Conservation (phyloP, 2,113 vertebrate genomes). For the Corythoichthys intestinalis region DNA sequence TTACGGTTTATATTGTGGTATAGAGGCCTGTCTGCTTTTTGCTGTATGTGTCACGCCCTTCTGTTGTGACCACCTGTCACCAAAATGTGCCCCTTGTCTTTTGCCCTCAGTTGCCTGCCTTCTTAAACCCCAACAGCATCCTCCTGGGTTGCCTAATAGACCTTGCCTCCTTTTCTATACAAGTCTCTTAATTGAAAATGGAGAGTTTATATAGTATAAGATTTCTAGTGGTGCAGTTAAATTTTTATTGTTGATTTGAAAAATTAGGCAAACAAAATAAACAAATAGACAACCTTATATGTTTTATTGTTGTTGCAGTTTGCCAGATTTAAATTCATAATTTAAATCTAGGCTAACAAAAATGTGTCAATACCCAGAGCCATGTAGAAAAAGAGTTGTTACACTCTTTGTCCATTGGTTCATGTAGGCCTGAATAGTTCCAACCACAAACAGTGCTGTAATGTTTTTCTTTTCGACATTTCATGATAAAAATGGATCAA, state of each 20-base stretch:
- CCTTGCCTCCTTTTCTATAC: slow-evolving; percentile 38
- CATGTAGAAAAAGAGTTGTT: neutral
- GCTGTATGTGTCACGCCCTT: slow-evolving; percentile 58
- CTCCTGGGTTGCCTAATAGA: slow-evolving; percentile 42
- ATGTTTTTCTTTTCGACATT: too few relatives aligned
- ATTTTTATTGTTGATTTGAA: slow-evolving; percentile 12
- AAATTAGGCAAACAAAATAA: slow-evolving; percentile 54
- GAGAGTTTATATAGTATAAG: slow-evolving; percentile 2
- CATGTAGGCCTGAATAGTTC: too few relatives aligned
- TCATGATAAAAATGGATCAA: too few relatives aligned
- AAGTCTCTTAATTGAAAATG: slow-evolving; percentile 61
- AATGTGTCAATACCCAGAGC: neutral
- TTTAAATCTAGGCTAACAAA: neutral
- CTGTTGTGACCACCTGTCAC: slow-evolving; percentile 37
- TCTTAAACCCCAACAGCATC: slow-evolving; percentile 30
- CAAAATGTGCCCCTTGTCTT: slow-evolving; percentile 32
- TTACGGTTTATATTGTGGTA: slow-evolving; percentile 52
- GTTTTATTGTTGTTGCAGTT: neutral
- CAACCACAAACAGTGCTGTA: too few relatives aligned
- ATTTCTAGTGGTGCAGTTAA: neutral
- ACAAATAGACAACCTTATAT: slow-evolving; percentile 29
- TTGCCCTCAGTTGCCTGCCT: slow-evolving; percentile 53
- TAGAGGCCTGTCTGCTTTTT: slow-evolving; percentile 70
- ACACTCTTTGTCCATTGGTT: too few relatives aligned
- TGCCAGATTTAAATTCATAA: neutral